phyloP scores from a whole-genome alignment of 2,797 vertebrate species.

The Premnoplex brunnescens region DNA sequence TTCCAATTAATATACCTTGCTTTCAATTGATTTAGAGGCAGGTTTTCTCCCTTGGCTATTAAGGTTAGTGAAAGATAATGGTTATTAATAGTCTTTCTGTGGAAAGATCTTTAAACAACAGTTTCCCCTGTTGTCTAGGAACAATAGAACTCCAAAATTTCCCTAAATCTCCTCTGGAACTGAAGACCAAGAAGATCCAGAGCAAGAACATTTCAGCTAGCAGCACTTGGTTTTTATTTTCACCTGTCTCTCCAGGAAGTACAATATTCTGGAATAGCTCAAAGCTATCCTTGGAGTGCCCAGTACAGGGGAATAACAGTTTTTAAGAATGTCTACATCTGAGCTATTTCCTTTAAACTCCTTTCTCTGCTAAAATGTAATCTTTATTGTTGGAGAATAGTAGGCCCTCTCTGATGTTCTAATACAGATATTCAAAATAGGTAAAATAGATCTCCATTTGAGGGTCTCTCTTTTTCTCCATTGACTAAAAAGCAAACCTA shows the following conservation, averaged over 20 bases:
- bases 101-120: background rate
- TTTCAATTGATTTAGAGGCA: background rate
- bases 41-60: background rate
- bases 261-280: too few relatives aligned
- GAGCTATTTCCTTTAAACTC: background rate
- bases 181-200: background rate
- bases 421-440: background rate
- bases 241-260: too few relatives aligned
- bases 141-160: background rate
- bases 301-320: background rate
- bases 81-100: background rate
- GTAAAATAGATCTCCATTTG: background rate
- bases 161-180: background rate
- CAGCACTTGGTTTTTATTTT: background rate
- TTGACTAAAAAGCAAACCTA: background rate
- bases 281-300: too few relatives aligned
- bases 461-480: background rate
- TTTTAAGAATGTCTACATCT: background rate
- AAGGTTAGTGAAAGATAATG: background rate
- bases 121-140: background rate
- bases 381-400: background rate
- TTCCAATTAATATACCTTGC: background rate
- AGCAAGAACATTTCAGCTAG: background rate
- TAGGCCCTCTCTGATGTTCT: background rate
- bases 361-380: background rate